Conservation (phyloP, 2,113 vertebrate species). For the Amblyornis subalaris region DNA sequence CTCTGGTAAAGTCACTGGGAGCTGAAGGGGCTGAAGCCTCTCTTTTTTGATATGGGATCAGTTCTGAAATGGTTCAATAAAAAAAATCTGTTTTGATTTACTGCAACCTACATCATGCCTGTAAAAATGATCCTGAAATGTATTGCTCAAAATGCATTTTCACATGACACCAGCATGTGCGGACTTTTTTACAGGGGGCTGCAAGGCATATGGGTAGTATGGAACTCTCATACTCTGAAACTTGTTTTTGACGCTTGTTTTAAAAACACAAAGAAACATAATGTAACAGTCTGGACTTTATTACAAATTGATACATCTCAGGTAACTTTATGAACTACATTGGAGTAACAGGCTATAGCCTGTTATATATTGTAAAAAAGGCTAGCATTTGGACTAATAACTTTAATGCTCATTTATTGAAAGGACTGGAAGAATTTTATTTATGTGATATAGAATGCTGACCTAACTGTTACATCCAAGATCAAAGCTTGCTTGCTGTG, state of each 20-base stretch:
- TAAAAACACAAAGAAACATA: neutral
- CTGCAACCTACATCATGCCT: neutral
- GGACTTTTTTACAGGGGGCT: neutral
- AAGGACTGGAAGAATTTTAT: neutral
- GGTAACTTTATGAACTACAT: neutral
- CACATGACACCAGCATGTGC: neutral
- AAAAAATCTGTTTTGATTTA: neutral
- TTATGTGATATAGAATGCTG: neutral
- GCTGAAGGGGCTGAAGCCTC: neutral
- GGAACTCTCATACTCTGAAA: neutral
- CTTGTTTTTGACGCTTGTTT: neutral
- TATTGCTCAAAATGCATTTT: conserved; percentile 3
- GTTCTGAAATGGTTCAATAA: neutral
- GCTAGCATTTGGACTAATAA: neutral
- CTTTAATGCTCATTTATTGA: neutral
- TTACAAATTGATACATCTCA: neutral
- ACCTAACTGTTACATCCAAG: neutral
- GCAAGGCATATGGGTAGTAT: neutral
- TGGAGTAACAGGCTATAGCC: neutral
- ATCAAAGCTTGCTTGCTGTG: neutral
- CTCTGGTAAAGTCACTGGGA: neutral
- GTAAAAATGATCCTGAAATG: neutral
- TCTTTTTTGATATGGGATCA: neutral
- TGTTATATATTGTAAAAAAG: neutral
- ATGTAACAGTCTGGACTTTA: neutral